Percentiles rank a stretch among this genome's conserved stretches.
Evolutionary conservation across 2,797 vertebrate genomes (phyloP).

Genomic region (Psittacula derbiana): DNA sequence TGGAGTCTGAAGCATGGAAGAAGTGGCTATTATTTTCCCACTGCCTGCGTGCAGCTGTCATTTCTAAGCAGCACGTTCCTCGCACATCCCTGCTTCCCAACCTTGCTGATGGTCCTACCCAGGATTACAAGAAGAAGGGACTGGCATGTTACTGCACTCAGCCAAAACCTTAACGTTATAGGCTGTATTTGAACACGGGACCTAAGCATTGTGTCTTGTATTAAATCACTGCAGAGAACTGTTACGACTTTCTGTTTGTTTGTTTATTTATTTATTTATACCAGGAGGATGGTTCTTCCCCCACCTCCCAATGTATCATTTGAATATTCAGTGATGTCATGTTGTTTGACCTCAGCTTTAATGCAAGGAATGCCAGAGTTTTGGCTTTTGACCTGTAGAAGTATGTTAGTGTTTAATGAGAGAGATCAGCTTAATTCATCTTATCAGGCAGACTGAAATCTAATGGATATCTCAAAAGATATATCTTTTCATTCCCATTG

Average conservation of each 20-base stretch:
- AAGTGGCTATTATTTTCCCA: slow-evolving; percentile 51
- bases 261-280: not conserved
- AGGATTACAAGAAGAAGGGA: not conserved
- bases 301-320: not conserved
- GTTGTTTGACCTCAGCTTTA: not conserved
- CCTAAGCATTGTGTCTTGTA: not conserved
- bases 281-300: not conserved
- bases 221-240: slow-evolving; percentile 4
- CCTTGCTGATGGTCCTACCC: not conserved
- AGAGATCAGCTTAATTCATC: not conserved
- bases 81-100: not conserved
- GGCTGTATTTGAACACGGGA: slow-evolving; percentile 3
- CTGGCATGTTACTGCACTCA: not conserved
- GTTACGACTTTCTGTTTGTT: not conserved
- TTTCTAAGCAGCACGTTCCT: slow-evolving; percentile 25
- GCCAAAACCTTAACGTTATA: not conserved
- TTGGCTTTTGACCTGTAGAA: slow-evolving; percentile 28
- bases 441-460: not conserved
- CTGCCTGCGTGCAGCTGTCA: slow-evolving; percentile 44
- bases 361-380: not conserved
- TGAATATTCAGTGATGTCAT: slow-evolving; percentile 57
- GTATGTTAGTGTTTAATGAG: not conserved
- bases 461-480: not conserved
- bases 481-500: not conserved
- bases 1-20: slow-evolving; percentile 52